Conservation (phyloP, 2,113 vertebrate species). For the rabbit (Oryctolagus cuniculus) region mOryCun1.1 NC_091442.1:119819001-119819500, state of each 20-base stretch:
- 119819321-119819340: neutral
- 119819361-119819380: rapidly evolving
- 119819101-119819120: too few relatives aligned
- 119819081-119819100: too few relatives aligned
- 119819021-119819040: neutral
- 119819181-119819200: neutral
- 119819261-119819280: neutral
- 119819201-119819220: neutral
- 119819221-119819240: too few relatives aligned
- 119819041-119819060: constrained; percentile 36
- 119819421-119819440: too few relatives aligned
- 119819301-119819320: rapidly evolving
- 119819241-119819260: rapidly evolving
- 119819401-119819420: too few relatives aligned
- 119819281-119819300: neutral
- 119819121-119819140: too few relatives aligned
- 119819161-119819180: rapidly evolving
- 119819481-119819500: too few relatives aligned
- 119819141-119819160: neutral
- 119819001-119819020: neutral
- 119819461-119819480: too few relatives aligned
- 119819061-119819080: neutral
- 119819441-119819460: too few relatives aligned
- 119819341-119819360: too few relatives aligned
- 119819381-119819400: neutral